These are phyloP conservation scores for Drosophila picticornis DNA, from an alignment of 2,888 invertebrate species.

Conservation along the genomic window DNA sequence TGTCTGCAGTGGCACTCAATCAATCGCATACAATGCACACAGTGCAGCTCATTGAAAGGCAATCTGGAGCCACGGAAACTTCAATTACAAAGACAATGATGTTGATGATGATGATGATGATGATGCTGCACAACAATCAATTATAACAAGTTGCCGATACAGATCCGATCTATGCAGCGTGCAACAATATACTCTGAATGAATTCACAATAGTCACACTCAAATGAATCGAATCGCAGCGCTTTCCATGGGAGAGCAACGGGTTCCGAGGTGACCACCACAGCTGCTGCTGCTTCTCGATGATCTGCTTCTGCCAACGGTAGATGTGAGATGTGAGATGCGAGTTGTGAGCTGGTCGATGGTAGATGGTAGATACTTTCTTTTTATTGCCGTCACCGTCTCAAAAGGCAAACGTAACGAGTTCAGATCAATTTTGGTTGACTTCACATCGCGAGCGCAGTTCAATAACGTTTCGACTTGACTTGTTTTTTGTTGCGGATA, in stretches of 20 bases:
- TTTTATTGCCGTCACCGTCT: conserved; percentile 74
- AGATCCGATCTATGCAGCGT: conserved; percentile 42
- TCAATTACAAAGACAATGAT: conserved; percentile 8
- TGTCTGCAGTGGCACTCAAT: conserved; percentile 40
- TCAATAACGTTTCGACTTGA: conserved; percentile 70
- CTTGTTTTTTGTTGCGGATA: conserved; percentile 59
- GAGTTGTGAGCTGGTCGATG: conserved; percentile 25
- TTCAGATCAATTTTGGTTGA: conserved; percentile 81
- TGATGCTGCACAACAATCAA: conserved; percentile 78
- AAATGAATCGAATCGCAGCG: conserved; percentile 67
- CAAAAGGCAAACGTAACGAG: conserved; percentile 74
- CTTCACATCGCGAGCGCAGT: conserved; percentile 61
- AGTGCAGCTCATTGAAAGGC: conserved; percentile 47
- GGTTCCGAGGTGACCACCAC: conserved; percentile 19
- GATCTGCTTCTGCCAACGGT: conserved; percentile 54
- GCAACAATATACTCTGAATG: conserved; percentile 39
- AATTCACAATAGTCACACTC: conserved; percentile 55
- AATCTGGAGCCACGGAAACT: conserved; percentile 23
- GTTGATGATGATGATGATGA: conserved; percentile 38
- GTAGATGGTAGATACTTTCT: conserved; percentile 77
- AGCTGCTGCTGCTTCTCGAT: conserved; percentile 34
- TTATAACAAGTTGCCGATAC: conserved; percentile 71
- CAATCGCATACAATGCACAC: conserved; percentile 24
- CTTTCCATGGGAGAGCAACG: conserved; percentile 59
- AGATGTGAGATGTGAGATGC: conserved; percentile 16